A percentile compares a stretch with the other conserved stretches of the same genome.
phyloP scores from a whole-genome alignment of 1,140 invertebrate genomes.

The Camponotus pennsylvanicus region DNA sequence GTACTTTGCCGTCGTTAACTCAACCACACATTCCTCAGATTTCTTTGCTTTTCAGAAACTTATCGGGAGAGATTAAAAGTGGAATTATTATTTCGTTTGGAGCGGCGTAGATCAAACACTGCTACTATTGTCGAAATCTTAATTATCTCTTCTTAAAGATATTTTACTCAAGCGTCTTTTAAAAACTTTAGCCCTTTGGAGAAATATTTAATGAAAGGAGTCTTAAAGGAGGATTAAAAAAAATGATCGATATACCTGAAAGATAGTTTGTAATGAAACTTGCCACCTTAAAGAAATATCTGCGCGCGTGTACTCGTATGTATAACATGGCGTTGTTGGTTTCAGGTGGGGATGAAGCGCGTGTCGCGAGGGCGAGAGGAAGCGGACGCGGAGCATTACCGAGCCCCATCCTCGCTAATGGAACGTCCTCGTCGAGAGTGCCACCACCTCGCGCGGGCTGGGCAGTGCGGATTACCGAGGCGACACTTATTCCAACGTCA shows the following conservation, averaged over 20 bases:
- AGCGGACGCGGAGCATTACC: conserved; percentile 84
- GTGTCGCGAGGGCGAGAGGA: conserved; percentile 85
- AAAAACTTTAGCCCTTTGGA: not conserved
- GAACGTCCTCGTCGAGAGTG: conserved; percentile 88
- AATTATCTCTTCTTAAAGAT: no score
- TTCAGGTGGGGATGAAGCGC: conserved; percentile 86
- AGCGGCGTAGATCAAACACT: not conserved
- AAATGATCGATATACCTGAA: not conserved
- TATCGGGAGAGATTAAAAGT: no score
- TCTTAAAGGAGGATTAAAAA: not conserved
- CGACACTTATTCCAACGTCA: conserved; percentile 73
- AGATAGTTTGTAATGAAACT: not conserved
- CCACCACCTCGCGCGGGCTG: conserved; percentile 85
- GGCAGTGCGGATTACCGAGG: conserved; percentile 86
- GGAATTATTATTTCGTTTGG: not conserved
- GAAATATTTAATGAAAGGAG: not conserved
- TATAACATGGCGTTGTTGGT: conserved; percentile 40
- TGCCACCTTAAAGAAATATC: not conserved
- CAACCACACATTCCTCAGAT: conserved; percentile 9
- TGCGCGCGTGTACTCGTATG: not conserved
- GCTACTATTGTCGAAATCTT: not conserved
- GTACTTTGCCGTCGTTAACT: conserved; percentile 11
- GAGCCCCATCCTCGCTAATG: conserved; percentile 88
- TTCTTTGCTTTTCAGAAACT: not conserved
- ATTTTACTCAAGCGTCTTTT: no score